These are phyloP conservation scores for Emydura subglobosa DNA, from an alignment of 2,113 vertebrate genomes.

Conservation along the genomic window DNA sequence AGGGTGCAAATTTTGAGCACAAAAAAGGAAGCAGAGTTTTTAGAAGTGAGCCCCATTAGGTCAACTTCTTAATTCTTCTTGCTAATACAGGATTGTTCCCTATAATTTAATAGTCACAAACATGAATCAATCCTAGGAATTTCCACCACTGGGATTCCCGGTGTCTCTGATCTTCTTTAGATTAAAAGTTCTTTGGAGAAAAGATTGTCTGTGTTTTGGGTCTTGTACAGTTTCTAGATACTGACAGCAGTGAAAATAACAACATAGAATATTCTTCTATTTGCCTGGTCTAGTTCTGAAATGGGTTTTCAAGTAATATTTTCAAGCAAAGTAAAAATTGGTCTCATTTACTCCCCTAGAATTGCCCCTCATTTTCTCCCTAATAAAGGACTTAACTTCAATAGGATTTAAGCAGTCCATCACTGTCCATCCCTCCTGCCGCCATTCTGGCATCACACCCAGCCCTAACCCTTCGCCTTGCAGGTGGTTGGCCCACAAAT, in stretches of 20 bases:
- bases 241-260: not conserved
- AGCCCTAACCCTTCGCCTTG: too few relatives aligned
- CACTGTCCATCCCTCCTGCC: too few relatives aligned
- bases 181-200: not conserved
- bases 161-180: fast-evolving
- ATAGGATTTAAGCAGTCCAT: not conserved
- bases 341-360: not conserved
- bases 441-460: too few relatives aligned
- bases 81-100: not conserved
- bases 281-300: not conserved
- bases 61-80: not conserved
- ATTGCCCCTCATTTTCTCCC: not conserved
- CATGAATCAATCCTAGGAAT: not conserved
- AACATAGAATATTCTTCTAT: not conserved
- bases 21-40: not conserved
- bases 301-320: not conserved
- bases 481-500: too few relatives aligned
- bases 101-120: not conserved
- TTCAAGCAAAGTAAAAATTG: not conserved
- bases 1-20: not conserved
- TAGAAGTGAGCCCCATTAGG: not conserved
- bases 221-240: not conserved
- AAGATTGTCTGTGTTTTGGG: not conserved
- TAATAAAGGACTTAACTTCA: not conserved
- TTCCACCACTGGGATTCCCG: not conserved